Conservation (phyloP, 2,888 invertebrate species). For the Trachelus iudaicus region DNA sequence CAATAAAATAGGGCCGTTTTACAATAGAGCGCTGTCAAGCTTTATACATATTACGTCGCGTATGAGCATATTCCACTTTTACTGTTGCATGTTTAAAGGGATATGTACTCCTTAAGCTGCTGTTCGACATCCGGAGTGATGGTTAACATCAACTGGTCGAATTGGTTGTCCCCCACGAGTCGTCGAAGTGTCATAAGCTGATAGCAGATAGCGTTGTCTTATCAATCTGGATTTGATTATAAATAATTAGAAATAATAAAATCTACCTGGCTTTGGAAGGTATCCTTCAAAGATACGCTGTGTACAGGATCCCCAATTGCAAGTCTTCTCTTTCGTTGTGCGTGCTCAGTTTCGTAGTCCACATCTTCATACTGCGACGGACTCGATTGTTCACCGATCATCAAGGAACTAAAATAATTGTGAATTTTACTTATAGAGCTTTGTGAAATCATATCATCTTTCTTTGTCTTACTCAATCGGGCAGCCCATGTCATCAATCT, state of each 20-base stretch:
- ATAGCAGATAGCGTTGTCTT: constrained; percentile 38
- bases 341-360: constrained; percentile 78
- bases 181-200: constrained; percentile 78
- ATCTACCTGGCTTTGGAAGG: constrained; percentile 77
- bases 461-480: constrained; percentile 70
- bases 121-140: constrained; percentile 79
- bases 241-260: background rate
- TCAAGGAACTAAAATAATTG: constrained; percentile 60
- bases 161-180: constrained; percentile 81
- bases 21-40: constrained; percentile 47
- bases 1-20: constrained; percentile 60
- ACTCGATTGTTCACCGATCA: constrained; percentile 63
- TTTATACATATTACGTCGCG: constrained; percentile 44
- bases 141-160: constrained; percentile 78
- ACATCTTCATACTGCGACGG: constrained; percentile 67
- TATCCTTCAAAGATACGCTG: constrained; percentile 78
- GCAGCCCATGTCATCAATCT: constrained; percentile 74
- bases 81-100: constrained; percentile 55
- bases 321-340: constrained; percentile 76
- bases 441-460: background rate
- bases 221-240: background rate
- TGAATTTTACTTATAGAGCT: background rate
- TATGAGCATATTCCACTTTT: constrained; percentile 9
- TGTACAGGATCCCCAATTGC: constrained; percentile 83
- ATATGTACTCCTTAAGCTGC: constrained; percentile 75